A percentile compares a stretch with the other conserved stretches of the same genome.
These are phyloP conservation scores for Ginglymostoma cirratum DNA, from an alignment of 2,113 vertebrate species.

Conservation along the genomic window DNA sequence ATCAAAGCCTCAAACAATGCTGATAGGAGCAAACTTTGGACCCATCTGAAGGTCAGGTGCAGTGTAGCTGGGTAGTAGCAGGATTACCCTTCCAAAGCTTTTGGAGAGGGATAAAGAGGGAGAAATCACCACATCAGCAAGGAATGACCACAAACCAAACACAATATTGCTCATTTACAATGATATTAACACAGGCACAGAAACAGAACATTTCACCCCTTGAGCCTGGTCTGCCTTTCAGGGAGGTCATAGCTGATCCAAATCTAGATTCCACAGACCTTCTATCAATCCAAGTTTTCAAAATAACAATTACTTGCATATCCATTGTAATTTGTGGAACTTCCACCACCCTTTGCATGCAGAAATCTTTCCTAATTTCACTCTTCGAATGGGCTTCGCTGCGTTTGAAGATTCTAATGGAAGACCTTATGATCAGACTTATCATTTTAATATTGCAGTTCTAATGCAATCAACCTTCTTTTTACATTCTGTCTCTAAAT, in stretches of 20 bases:
- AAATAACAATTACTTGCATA: background rate
- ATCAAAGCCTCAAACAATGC: background rate
- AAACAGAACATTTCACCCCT: background rate
- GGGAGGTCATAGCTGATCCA: background rate
- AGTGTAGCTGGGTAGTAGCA: background rate
- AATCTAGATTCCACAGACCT: background rate
- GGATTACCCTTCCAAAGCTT: background rate
- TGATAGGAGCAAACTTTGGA: background rate
- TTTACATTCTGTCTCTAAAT: background rate
- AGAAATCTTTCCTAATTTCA: background rate
- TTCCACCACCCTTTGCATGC: background rate
- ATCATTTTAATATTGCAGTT: background rate
- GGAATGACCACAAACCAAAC: background rate
- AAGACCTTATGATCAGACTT: background rate
- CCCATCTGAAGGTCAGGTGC: background rate
- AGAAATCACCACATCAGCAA: background rate
- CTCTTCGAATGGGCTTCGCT: background rate
- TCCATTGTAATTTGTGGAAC: background rate
- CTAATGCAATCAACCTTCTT: background rate
- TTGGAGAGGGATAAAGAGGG: background rate
- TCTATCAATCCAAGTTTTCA: background rate
- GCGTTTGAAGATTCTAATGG: background rate
- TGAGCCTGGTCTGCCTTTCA: background rate
- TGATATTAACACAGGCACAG: background rate
- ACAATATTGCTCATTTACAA: background rate